A percentile compares a stretch with the other conserved stretches of the same genome.
phyloP scores from a whole-genome alignment of 2,797 vertebrate genomes.

The Nothura maculosa region DNA sequence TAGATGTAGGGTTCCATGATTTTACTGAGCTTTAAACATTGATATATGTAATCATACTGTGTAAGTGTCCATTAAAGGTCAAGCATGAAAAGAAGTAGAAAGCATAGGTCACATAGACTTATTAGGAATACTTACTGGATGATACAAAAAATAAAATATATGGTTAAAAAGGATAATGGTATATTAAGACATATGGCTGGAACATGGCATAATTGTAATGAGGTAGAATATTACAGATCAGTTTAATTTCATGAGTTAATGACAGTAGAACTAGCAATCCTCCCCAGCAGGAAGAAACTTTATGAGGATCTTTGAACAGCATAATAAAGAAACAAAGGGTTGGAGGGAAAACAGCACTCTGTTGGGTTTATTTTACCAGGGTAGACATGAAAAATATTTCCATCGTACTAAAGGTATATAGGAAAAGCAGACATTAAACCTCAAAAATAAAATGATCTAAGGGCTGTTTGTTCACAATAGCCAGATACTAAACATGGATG shows the following conservation, averaged over 20 bases:
- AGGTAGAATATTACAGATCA: accelerated
- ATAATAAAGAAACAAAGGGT: neutral
- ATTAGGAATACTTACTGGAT: neutral
- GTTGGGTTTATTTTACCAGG: neutral
- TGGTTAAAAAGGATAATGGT: neutral
- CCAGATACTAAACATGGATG: neutral
- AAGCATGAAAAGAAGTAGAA: neutral
- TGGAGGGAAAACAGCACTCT: neutral
- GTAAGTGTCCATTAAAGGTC: neutral
- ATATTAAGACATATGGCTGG: neutral
- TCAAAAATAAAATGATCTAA: neutral
- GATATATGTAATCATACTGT: neutral
- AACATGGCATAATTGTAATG: neutral
- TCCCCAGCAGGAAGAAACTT: neutral
- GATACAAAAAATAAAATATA: neutral
- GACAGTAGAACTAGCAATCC: neutral
- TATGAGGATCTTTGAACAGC: neutral
- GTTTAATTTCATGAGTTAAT: neutral
- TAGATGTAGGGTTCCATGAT: neutral
- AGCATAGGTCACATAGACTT: neutral
- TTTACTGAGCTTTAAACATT: neutral
- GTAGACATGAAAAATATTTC: neutral
- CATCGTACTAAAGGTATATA: neutral
- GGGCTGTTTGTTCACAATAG: neutral
- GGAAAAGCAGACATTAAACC: neutral